Evolutionary conservation across 2,797 vertebrate species (phyloP).

Genomic region (Sternotherus odoratus): DNA sequence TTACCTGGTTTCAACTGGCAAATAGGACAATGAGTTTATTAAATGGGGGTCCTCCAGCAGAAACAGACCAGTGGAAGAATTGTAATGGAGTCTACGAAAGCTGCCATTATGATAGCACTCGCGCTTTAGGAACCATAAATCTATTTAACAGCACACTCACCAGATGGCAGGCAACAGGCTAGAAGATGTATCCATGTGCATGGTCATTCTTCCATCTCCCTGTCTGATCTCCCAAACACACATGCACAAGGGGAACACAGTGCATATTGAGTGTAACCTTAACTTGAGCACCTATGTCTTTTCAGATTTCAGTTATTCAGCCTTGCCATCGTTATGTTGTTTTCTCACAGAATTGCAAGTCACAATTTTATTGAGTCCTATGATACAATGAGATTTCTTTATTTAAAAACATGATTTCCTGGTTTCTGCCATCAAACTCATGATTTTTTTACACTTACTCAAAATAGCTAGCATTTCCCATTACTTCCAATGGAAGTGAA

Average conservation of each 20-base stretch:
- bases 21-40: not conserved
- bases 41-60: not conserved
- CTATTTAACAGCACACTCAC: not conserved
- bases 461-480: not conserved
- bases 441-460: not conserved
- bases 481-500: fast-evolving
- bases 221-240: not conserved
- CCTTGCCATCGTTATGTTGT: not conserved
- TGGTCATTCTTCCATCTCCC: not conserved
- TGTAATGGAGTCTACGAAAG: not conserved
- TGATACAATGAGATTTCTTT: fast-evolving
- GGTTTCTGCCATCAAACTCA: not conserved
- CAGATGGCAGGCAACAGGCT: not conserved
- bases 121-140: too few species aligned
- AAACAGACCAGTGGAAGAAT: not conserved
- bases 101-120: not conserved
- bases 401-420: not conserved
- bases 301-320: not conserved
- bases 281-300: not conserved
- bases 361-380: not conserved
- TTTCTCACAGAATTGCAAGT: not conserved
- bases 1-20: not conserved
- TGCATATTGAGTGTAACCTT: not conserved
- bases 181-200: not conserved
- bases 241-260: not conserved